These are phyloP conservation scores for Psettodes erumei DNA, from an alignment of 2,113 vertebrate genomes.

Conservation along the genomic window DNA sequence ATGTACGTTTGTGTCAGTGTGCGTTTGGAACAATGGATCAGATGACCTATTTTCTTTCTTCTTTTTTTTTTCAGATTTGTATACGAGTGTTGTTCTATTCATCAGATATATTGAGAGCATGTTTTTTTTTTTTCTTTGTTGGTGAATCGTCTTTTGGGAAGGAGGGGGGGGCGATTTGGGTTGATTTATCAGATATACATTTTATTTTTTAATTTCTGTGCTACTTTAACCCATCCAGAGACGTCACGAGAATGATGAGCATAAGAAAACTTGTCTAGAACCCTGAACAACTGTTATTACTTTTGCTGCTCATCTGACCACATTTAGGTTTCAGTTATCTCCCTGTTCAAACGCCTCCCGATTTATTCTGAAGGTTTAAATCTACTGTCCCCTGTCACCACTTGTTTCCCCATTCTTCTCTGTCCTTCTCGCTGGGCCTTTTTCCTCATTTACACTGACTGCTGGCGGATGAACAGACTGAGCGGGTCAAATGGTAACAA, in stretches of 20 bases:
- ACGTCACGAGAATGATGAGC: conserved; percentile 8
- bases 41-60: conserved; percentile 34
- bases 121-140: conserved; percentile 38
- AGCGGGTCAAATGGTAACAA: background rate
- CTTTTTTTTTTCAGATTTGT: conserved; percentile 60
- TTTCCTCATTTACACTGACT: conserved; percentile 11
- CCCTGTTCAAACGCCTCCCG: conserved; percentile 12
- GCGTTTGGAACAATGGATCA: conserved; percentile 66
- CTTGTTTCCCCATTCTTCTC: background rate
- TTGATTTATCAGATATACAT: conserved; percentile 48
- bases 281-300: background rate
- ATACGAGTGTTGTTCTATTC: conserved; percentile 59
- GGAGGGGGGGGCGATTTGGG: conserved; percentile 24
- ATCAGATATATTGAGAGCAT: conserved; percentile 60
- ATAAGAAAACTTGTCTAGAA: conserved; percentile 23
- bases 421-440: background rate
- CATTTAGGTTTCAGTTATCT: conserved; percentile 8
- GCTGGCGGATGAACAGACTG: conserved; percentile 16
- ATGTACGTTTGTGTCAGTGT: conserved; percentile 42
- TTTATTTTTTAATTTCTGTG: conserved; percentile 65
- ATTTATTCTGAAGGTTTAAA: conserved; percentile 29
- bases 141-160: conserved; percentile 55
- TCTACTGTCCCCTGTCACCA: conserved; percentile 5
- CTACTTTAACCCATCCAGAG: conserved; percentile 52
- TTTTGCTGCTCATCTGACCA: conserved; percentile 38